Conservation (phyloP, 2,797 vertebrate genomes). For the Vipera ursinii region DNA sequence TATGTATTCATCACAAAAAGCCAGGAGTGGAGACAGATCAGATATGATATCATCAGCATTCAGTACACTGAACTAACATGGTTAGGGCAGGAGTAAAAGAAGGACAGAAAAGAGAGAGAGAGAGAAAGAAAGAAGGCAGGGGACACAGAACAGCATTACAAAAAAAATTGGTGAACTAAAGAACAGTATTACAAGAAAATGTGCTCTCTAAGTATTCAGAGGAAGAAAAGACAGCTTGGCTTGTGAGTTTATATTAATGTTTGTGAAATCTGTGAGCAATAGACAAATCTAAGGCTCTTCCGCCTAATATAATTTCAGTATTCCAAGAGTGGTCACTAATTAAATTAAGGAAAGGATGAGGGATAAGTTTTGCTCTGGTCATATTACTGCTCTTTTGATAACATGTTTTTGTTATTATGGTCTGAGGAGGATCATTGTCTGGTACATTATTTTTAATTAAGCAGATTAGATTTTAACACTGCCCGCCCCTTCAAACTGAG, state of each 20-base stretch:
- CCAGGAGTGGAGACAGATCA: slow-evolving; percentile 1
- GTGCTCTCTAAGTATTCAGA: not conserved
- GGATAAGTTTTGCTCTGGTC: not conserved
- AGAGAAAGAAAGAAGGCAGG: not conserved
- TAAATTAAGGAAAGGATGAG: not conserved
- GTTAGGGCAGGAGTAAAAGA: not conserved
- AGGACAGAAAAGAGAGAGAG: not conserved
- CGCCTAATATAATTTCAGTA: not conserved
- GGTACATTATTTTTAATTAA: slow-evolving; percentile 25
- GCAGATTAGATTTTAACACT: not conserved
- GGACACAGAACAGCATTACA: not conserved
- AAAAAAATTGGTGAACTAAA: not conserved
- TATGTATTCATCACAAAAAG: not conserved
- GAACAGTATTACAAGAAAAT: not conserved
- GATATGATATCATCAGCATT: slow-evolving; percentile 19
- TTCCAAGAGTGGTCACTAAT: slow-evolving; percentile 4
- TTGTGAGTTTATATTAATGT: not conserved
- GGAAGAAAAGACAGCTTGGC: not conserved
- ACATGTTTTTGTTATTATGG: slow-evolving; percentile 5
- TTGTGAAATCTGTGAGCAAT: not conserved
- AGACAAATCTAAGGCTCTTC: not conserved
- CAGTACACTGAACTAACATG: slow-evolving; percentile 11
- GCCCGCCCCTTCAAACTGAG: not conserved
- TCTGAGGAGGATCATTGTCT: not conserved
- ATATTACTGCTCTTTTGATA: not conserved